Evolutionary conservation across 2,113 vertebrate genomes (phyloP), one percentile per base, ranked within the genome.

Genomic region (Coryphaenoides rupestris): DNA sequence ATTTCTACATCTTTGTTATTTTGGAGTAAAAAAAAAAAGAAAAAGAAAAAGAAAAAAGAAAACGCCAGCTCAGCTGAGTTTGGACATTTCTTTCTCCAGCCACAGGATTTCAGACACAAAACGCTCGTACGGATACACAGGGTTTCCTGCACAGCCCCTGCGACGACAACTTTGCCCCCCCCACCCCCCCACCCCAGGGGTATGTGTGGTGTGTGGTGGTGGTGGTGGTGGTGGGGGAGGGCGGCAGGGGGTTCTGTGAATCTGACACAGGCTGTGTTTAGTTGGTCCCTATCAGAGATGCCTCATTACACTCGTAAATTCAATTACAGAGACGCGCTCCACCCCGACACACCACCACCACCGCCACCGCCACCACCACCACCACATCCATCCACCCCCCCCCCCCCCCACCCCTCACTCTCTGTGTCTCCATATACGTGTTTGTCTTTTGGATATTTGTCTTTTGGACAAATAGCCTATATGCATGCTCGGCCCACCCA

Each of bases 251-350:
- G 47, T 57, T 33, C 19, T 4, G 64, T 19, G 26, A 54, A 21
- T 21, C 57, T 67, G 62, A 59, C 58, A 24, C 57, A 66, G 66
- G 70, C 77, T 79, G 69, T 82, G 77, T 84, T 85, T 77, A 76
- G 84, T 82, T 74, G 82, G 78, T 73, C 58, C 65, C 68, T 53
- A 1, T 83, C 82, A 79, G 69, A 80, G 81, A 78, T 82, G 70
- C 76, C 83, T 86, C 73, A 75, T 79, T 77, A 76, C 77, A 73
- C 76, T 19, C 64, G 45, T 83, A 88, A 86, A 86, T 84, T 70
- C 61, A 80, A 53, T 56, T 21, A 1, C 17, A 2, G 58, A 28
- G 72, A 84, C 77, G 69, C 58, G 15, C 21, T 67, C 66, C n/a
- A n/a, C n/a, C n/a, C n/a, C n/a, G n/a, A n/a, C n/a, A n/a, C n/a